Base-by-base conservation (phyloP, 2,113 vertebrate genomes). In the Brienomyrus brachyistius region DNA sequence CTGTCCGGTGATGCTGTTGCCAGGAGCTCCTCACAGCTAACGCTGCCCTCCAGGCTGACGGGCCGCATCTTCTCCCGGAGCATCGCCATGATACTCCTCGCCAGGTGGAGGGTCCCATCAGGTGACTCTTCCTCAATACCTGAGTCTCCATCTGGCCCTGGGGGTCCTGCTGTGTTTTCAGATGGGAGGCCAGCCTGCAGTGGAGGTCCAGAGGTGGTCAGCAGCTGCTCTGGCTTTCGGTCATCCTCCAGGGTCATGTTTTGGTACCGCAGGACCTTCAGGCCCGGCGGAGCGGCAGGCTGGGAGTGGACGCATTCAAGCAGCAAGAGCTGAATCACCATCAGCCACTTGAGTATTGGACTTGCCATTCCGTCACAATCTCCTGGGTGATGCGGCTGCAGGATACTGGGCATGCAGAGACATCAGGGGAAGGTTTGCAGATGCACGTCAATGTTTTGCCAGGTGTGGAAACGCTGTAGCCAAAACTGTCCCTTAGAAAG, bases 1-100 rank as follows among this genome's bases (percentile, higher is more conserved):
- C 96, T 96, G 5, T 94, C 93, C 31, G 95, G 91, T 0, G 96
- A 90, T 89, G 94, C 90, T 0, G 92, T 93, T 0, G 95, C 95
- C 66, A 92, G 89, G 70, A 98, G 91, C 19, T 92, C 93, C 0
- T 40, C 82, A 91, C 98, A 98, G 54, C 93, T 96, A 87, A 94
- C 52, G 6, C 95, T 95, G 62, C 85, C 91, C 1, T 91, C 91
- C 66, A 93, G 66, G n/a, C 89, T 9, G 13, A 35, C 11, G 2
- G 56, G 17, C 11, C 0, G 90, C 23, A 95, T 91, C 15, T 91
- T 91, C 11, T 45, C 90, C 27, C 90, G 91, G 56, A 96, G 91
- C 86, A 93, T 95, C 0, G 1, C 88, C 21, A 87, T 87, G 23
- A 96, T 92, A 1, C 62, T 13, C 0, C 88, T 91, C 82, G 93